Conservation (phyloP, 1,140 invertebrate genomes). For the Cephus cinctus region DNA sequence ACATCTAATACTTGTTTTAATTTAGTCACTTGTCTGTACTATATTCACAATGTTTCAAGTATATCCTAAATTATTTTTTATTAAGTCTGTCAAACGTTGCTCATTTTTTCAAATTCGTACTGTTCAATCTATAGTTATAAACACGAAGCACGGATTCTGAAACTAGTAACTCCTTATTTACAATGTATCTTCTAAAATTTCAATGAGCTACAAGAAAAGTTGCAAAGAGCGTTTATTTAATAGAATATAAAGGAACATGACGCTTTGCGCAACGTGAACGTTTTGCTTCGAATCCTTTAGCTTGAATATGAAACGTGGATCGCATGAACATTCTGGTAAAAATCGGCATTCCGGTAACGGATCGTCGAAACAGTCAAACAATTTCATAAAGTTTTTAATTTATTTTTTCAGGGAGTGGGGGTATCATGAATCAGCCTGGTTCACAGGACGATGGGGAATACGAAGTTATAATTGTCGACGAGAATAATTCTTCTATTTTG, state of each 20-base stretch:
- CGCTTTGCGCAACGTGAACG: not conserved
- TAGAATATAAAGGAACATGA: not conserved
- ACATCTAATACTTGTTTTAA: no score
- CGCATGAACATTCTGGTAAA: not conserved
- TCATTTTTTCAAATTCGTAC: no score
- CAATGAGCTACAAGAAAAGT: no score
- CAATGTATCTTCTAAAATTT: no score
- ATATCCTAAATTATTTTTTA: no score
- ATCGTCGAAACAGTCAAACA: not conserved
- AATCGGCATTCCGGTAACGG: not conserved
- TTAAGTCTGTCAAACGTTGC: no score
- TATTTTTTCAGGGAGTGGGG: conserved; percentile 47
- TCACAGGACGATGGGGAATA: conserved; percentile 78
- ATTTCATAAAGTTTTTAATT: conserved; percentile 9
- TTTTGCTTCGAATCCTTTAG: no score
- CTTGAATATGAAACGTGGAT: not conserved
- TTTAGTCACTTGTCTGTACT: no score
- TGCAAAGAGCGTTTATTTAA: not conserved
- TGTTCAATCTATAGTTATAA: no score
- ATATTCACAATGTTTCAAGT: no score
- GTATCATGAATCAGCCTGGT: conserved; percentile 50
- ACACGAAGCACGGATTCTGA: no score
- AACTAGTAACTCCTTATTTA: no score
- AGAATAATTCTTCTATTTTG: conserved; percentile 80
- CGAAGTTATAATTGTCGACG: conserved; percentile 87